These are phyloP conservation scores for Hephaestus fuliginosus DNA, from an alignment of 2,797 vertebrate genomes.

Conservation along the genomic window DNA sequence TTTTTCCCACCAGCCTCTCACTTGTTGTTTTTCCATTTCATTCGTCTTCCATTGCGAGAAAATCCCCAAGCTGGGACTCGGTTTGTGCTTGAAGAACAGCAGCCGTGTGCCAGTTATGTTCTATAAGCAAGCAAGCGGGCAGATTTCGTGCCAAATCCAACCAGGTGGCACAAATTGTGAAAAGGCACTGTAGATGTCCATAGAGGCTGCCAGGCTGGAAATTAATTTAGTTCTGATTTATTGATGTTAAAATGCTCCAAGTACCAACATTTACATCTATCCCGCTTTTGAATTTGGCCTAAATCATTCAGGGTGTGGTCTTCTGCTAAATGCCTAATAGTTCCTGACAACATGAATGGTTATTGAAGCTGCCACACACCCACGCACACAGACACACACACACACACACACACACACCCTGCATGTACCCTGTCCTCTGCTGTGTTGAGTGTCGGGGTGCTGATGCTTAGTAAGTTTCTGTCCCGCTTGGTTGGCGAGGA, in stretches of 20 bases:
- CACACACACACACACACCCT: conserved; percentile 33
- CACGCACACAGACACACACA: conserved; percentile 38
- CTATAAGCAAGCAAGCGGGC: conserved; percentile 45
- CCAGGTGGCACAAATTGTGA: conserved; percentile 69
- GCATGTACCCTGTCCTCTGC: conserved; percentile 47
- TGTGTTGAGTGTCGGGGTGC: conserved; percentile 62
- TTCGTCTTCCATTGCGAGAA: conserved; percentile 31
- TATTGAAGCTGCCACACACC: conserved; percentile 42
- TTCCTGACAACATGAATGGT: conserved; percentile 57
- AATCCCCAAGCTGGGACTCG: conserved; percentile 17
- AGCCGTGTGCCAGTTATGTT: conserved; percentile 40
- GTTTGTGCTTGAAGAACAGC: conserved; percentile 40
- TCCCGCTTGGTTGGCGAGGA: conserved; percentile 65
- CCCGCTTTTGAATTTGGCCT: conserved; percentile 43
- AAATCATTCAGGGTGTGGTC: conserved; percentile 42
- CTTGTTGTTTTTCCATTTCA: conserved; percentile 54
- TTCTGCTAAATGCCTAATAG: conserved; percentile 38
- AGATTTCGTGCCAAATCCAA: conserved; percentile 62
- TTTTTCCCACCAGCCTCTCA: conserved; percentile 34
- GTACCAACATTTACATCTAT: conserved; percentile 41
- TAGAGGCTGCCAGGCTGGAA: conserved; percentile 48
- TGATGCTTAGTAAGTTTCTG: conserved; percentile 66
- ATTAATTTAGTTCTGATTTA: conserved; percentile 61
- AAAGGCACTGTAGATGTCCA: conserved; percentile 44
- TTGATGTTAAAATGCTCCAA: conserved; percentile 50